Percentiles rank a stretch among this genome's conserved stretches.
phyloP scores from a whole-genome alignment of 1,140 invertebrate genomes.

The Drosophila mayri region DNA sequence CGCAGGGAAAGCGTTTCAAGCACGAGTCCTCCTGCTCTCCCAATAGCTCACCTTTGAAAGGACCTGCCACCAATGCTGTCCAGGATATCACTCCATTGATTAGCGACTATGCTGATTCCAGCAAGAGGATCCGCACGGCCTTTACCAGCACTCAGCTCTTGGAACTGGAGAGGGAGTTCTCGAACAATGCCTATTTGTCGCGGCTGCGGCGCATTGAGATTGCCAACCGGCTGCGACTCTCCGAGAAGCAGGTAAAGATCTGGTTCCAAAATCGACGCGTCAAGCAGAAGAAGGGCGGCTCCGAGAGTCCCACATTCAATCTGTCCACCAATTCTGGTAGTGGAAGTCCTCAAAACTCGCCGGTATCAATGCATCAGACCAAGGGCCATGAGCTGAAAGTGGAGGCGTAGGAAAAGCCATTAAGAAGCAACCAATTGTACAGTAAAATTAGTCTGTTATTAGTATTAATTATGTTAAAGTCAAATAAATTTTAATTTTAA shows the following conservation, averaged over 20 bases:
- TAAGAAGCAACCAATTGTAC: slow-evolving; percentile 32
- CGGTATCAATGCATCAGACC: slow-evolving; percentile 17
- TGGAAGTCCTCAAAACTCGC: slow-evolving; percentile 60
- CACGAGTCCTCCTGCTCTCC: slow-evolving; percentile 79
- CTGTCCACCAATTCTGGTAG: slow-evolving; percentile 58
- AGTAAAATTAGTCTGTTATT: slow-evolving; percentile 34
- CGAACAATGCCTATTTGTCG: slow-evolving; percentile 95
- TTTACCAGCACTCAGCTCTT: slow-evolving; percentile 96
- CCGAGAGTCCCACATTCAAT: slow-evolving; percentile 81
- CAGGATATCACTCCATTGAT: slow-evolving; percentile 86
- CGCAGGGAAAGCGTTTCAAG: slow-evolving; percentile 67
- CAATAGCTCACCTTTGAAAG: slow-evolving; percentile 64
- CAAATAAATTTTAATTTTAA: slow-evolving; percentile 20
- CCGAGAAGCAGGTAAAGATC: slow-evolving; percentile 98
- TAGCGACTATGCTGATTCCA: slow-evolving; percentile 87
- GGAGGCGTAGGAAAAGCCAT: slow-evolving; percentile 29
- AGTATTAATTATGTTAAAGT: slow-evolving; percentile 44
- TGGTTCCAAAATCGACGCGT: slow-evolving; percentile 97
- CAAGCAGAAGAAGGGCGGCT: slow-evolving; percentile 95
- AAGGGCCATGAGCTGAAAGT: slow-evolving; percentile 54
- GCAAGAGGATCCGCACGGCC: slow-evolving; percentile 94
- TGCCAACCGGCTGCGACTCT: slow-evolving; percentile 93
- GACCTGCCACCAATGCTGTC: slow-evolving; percentile 86
- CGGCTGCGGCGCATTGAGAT: slow-evolving; percentile 95
- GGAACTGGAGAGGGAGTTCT: slow-evolving; percentile 96